A percentile compares a stretch with the other conserved stretches of the same genome.
Evolutionary conservation across 2,888 invertebrate species (phyloP).

Genomic region (Panopea generosa): DNA sequence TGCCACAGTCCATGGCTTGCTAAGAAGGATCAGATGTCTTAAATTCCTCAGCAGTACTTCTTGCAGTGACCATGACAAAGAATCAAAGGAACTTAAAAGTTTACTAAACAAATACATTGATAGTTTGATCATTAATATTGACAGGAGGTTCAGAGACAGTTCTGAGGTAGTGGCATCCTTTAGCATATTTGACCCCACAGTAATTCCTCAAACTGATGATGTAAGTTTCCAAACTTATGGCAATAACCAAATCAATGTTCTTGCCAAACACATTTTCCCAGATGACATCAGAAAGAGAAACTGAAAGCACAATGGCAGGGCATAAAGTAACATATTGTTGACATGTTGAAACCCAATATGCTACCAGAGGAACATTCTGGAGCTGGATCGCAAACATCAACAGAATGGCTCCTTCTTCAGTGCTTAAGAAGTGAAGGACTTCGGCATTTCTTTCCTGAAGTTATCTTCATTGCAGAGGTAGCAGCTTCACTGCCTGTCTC

Average conservation of each 20-base stretch:
- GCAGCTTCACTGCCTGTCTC: background rate
- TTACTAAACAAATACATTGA: slow-evolving; percentile 1
- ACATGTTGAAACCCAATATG: background rate
- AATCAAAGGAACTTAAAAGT: background rate
- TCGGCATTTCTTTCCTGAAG: slow-evolving; percentile 1
- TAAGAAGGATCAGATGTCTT: background rate
- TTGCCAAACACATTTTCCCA: background rate
- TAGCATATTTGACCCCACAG: background rate
- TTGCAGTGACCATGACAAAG: background rate
- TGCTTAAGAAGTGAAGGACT: slow-evolving; percentile 1
- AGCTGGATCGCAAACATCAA: background rate
- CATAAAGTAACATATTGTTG: too few species aligned
- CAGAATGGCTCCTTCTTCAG: background rate
- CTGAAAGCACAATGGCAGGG: too few species aligned
- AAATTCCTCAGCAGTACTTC: slow-evolving; percentile 1
- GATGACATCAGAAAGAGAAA: too few species aligned
- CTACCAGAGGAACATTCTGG: background rate
- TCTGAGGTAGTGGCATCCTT: background rate
- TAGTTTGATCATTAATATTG: too few species aligned
- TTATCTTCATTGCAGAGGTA: background rate
- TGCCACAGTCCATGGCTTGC: too few species aligned
- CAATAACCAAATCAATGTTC: background rate
- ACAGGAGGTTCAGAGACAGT: too few species aligned
- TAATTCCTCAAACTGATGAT: background rate
- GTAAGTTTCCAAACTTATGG: background rate